Conservation (phyloP, 2,113 vertebrate genomes). For the Cettia cetti region DNA sequence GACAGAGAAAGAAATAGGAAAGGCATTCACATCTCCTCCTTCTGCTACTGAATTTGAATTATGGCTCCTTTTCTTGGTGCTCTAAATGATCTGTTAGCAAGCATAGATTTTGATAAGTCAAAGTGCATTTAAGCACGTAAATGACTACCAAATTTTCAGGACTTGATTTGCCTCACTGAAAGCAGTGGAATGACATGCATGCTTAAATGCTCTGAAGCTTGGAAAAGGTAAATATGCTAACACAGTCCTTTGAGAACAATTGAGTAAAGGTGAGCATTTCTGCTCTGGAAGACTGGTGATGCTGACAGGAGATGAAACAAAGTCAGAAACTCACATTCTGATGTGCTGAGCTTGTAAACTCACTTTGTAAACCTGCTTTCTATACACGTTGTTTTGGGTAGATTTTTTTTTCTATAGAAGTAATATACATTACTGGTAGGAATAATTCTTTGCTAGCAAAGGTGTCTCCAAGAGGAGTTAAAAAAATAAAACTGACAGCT, state of each 20-base stretch:
- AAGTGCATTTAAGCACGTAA: background rate
- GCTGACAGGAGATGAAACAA: background rate
- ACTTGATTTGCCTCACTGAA: background rate
- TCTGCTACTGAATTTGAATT: background rate
- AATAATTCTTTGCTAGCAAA: conserved; percentile 78
- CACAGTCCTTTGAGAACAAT: background rate
- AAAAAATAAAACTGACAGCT: conserved; percentile 75
- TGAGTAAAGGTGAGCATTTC: background rate
- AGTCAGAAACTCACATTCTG: background rate
- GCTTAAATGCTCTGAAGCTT: background rate
- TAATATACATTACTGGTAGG: conserved; percentile 68
- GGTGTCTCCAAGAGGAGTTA: conserved; percentile 73
- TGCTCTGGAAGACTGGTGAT: background rate
- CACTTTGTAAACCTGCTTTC: conserved; percentile 21
- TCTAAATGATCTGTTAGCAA: background rate
- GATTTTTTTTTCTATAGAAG: conserved; percentile 28
- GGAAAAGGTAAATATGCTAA: background rate
- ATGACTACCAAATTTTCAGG: background rate
- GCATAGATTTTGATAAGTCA: background rate
- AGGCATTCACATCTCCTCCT: background rate
- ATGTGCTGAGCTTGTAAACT: background rate
- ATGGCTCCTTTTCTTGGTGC: background rate
- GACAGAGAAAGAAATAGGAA: background rate
- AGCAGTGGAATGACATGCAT: background rate
- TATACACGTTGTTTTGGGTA: conserved; percentile 31